Evolutionary conservation across 2,113 vertebrate species (phyloP), one percentile per base, ranked within the genome.

Genomic region (Heterotilapia buettikoferi): DNA sequence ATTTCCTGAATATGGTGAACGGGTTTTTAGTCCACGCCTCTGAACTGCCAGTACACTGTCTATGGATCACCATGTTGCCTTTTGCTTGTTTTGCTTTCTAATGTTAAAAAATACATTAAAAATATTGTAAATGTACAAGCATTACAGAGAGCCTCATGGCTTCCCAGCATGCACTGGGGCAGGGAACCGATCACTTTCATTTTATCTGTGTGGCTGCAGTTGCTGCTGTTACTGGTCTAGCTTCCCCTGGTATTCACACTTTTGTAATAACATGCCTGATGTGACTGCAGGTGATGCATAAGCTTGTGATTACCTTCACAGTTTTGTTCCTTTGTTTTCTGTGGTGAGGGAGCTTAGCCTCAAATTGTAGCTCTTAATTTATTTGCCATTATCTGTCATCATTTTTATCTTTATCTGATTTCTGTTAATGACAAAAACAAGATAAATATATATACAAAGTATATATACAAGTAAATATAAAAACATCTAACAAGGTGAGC

Each of bases 11-110:
- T n/a, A 40, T 68, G 63, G 2, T 71, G 12, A 14, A 73, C 1
- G 0, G 7, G 7, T 26, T 43, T 71, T 38, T 45, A 26, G 38
- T 0, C 8, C 38, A 24, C 6, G 2, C 7, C n/a, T 21, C 38
- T 73, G 66, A 45, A 24, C 66, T 24, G 38, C 4, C 33, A 73
- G 7, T 1, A 45, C 13, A 26, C 7, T 43, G 7, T 68, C 19
- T 5, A 8, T 66, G 31, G 19, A 66, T 66, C 61, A 59, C 61
- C 33, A 21, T 43, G 66, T 16, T 71, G 21, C 38, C 40, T 71
- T 71, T 21, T 40, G 6, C 10, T 24, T 24, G n/a, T 14, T 71
- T 3, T 7, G n/a, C 43, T 43, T 43, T 3, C 9, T 43, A 6
- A 43, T 43, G 12, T 16, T 43, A 6, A 43, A 40, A 24, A 24